These are phyloP conservation scores for Laupala kohalensis DNA, from an alignment of 1,140 invertebrate genomes.

Conservation along the genomic window DNA sequence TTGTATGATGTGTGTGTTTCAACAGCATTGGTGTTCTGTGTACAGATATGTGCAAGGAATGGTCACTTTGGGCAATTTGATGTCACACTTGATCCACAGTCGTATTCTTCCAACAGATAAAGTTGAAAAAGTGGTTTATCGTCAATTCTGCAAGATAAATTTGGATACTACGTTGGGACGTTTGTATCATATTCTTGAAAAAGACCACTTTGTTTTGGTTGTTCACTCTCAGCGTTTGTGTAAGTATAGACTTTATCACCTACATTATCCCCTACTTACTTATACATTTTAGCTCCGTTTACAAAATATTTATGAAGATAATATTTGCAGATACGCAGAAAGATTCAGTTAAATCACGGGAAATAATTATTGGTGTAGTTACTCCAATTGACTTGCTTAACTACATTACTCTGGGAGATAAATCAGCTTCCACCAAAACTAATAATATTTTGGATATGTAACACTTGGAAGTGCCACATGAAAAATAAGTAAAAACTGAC, in stretches of 20 bases:
- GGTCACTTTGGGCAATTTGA: constrained; percentile 55
- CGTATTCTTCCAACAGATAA: constrained; percentile 43
- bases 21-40: too few relatives aligned
- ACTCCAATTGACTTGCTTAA: constrained; percentile 50
- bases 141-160: constrained; percentile 59
- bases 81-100: constrained; percentile 54
- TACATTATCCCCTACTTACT: too few relatives aligned
- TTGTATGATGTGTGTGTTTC: too few relatives aligned
- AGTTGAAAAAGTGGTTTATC: constrained; percentile 50
- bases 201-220: constrained; percentile 63
- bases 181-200: constrained; percentile 65
- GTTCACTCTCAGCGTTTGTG: constrained; percentile 41
- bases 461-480: too few relatives aligned
- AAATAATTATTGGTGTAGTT: constrained; percentile 46
- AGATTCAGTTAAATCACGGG: constrained; percentile 16
- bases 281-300: too few relatives aligned
- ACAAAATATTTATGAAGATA: too few relatives aligned
- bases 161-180: constrained; percentile 50
- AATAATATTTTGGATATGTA: too few relatives aligned
- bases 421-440: too few relatives aligned
- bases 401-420: too few relatives aligned
- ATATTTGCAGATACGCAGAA: constrained; percentile 10
- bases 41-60: constrained; percentile 52
- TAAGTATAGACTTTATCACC: constrained; percentile 34
- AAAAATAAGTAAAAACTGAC: too few relatives aligned